phyloP scores from a whole-genome alignment of 2,113 vertebrate genomes.

The Halichoeres trimaculatus region DNA sequence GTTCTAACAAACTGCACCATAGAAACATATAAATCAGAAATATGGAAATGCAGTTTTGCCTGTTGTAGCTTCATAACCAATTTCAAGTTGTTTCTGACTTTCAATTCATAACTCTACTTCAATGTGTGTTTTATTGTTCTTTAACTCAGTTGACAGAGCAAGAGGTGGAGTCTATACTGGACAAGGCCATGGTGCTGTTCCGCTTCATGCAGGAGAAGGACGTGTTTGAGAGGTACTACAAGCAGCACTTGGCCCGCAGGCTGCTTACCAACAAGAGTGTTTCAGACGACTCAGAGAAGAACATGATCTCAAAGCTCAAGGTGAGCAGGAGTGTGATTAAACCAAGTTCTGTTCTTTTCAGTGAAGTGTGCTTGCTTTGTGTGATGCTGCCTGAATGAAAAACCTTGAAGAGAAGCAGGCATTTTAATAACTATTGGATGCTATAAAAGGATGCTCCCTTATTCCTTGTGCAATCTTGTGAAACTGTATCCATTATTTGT shows the following conservation, averaged over 20 bases:
- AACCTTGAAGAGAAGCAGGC: not conserved
- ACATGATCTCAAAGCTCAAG: constrained; percentile 99
- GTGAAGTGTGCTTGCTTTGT: not conserved
- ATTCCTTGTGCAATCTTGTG: not conserved
- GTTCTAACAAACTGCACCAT: not conserved
- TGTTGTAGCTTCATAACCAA: not conserved
- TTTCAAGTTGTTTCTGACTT: not conserved
- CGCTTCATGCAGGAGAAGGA: constrained; percentile 99
- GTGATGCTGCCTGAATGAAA: not conserved
- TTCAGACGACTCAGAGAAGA: constrained; percentile 98
- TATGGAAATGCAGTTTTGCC: not conserved
- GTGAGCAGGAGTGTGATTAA: constrained; percentile 69
- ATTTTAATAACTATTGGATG: not conserved
- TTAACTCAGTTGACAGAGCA: constrained; percentile 93
- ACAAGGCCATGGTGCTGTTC: constrained; percentile 99
- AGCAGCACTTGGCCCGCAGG: constrained; percentile 96
- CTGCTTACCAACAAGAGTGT: constrained; percentile 99
- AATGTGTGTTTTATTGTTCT: not conserved
- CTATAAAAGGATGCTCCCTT: too few species aligned
- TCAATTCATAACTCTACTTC: not conserved
- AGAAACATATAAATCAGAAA: not conserved
- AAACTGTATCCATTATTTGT: too few species aligned
- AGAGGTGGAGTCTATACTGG: constrained; percentile 99
- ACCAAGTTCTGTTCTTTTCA: not conserved
- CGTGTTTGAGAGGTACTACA: constrained; percentile 99